phyloP scores from a whole-genome alignment of 1,140 invertebrate genomes.

The Microplitis mediator region DNA sequence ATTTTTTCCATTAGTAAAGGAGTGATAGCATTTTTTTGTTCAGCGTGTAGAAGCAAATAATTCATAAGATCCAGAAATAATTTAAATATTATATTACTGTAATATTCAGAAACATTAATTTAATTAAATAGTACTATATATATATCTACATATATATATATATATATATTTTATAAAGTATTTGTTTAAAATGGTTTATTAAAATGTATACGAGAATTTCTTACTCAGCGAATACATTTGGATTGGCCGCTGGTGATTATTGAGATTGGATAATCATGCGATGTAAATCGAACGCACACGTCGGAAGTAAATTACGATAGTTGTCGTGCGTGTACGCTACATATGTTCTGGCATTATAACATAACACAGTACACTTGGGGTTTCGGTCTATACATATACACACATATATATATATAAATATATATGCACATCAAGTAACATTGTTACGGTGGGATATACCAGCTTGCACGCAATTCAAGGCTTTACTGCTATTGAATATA shows the following conservation, averaged over 20 bases:
- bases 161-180: no score
- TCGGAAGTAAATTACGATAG: constrained; percentile 20
- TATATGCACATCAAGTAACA: background rate
- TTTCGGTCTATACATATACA: background rate
- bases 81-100: no score
- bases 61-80: no score
- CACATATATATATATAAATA: background rate
- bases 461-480: no score
- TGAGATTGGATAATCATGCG: constrained; percentile 26
- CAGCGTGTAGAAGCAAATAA: no score
- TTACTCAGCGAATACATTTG: background rate
- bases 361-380: background rate
- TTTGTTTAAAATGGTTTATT: background rate
- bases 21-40: no score
- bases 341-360: background rate
- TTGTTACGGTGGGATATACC: no score
- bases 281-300: constrained; percentile 24
- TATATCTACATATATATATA: no score
- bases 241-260: constrained; percentile 11
- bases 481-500: no score
- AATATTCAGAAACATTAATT: no score
- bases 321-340: constrained; percentile 6
- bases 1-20: no score
- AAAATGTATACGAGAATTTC: background rate
- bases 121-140: no score